Evolutionary conservation across 2,113 vertebrate species (phyloP).

Genomic region (Rattus rattus): DNA sequence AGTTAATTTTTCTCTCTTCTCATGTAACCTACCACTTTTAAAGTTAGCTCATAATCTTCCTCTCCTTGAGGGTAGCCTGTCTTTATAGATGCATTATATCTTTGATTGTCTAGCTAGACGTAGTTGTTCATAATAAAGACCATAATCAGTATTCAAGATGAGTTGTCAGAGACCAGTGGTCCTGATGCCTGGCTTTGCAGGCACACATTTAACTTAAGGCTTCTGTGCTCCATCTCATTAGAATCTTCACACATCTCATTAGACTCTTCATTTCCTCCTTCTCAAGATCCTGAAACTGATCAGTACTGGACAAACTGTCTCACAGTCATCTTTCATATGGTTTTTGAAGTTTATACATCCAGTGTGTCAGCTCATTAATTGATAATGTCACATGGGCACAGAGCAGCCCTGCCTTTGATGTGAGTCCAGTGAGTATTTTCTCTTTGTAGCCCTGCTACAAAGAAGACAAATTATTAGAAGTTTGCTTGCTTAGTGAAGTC

Average conservation of each 20-base stretch:
- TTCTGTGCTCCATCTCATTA: background rate
- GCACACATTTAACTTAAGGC: background rate
- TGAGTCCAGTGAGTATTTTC: background rate
- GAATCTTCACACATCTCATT: background rate
- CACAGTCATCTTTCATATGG: background rate
- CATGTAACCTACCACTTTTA: background rate
- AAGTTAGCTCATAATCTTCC: background rate
- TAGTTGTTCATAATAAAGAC: background rate
- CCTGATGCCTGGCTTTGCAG: background rate
- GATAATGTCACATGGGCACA: conserved; percentile 3
- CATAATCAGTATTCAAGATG: background rate
- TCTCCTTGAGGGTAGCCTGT: background rate
- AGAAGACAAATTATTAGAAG: conserved; percentile 20
- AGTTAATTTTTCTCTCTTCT: background rate
- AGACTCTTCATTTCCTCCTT: background rate
- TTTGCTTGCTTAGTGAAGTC: background rate
- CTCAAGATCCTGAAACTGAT: background rate
- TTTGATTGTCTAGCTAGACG: background rate
- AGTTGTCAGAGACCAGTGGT: background rate
- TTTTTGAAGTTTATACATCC: background rate
- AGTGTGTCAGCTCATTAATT: conserved; percentile 14
- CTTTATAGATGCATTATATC: background rate
- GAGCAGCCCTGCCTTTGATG: background rate
- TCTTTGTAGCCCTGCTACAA: background rate
- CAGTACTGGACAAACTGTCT: background rate